phyloP scores from a whole-genome alignment of 1,140 invertebrate species.

The Drosophila bocqueti region DNA sequence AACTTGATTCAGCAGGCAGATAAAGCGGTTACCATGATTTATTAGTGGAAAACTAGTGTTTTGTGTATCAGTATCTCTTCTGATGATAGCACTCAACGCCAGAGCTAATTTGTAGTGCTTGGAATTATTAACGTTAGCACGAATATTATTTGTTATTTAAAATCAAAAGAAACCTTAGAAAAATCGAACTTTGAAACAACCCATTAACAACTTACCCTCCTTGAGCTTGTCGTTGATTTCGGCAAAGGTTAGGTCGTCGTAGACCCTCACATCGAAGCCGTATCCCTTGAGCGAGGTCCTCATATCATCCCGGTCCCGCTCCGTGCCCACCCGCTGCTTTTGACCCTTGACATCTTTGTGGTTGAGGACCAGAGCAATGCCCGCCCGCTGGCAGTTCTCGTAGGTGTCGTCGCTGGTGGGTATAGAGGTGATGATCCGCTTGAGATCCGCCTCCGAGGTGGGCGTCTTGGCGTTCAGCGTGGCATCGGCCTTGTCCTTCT shows the following conservation, averaged over 20 bases:
- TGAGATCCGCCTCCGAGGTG: conserved; percentile 63
- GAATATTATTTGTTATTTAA: background rate
- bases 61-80: background rate
- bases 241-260: conserved; percentile 86
- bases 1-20: conserved; percentile 8
- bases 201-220: conserved; percentile 76
- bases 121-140: background rate
- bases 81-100: background rate
- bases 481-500: conserved; percentile 82
- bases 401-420: conserved; percentile 86
- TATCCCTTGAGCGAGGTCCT: conserved; percentile 80
- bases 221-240: conserved; percentile 86
- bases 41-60: conserved; percentile 18
- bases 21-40: conserved; percentile 25
- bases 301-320: conserved; percentile 85
- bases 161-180: background rate
- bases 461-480: conserved; percentile 62
- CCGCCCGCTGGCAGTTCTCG: conserved; percentile 87
- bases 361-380: conserved; percentile 91
- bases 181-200: background rate
- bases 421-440: conserved; percentile 62
- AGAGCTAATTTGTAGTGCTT: background rate
- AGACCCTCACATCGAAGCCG: conserved; percentile 87
- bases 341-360: conserved; percentile 87
- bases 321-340: conserved; percentile 83